Base-by-base conservation (phyloP, 2,888 invertebrate species). In the Drosophila conformis region DNA sequence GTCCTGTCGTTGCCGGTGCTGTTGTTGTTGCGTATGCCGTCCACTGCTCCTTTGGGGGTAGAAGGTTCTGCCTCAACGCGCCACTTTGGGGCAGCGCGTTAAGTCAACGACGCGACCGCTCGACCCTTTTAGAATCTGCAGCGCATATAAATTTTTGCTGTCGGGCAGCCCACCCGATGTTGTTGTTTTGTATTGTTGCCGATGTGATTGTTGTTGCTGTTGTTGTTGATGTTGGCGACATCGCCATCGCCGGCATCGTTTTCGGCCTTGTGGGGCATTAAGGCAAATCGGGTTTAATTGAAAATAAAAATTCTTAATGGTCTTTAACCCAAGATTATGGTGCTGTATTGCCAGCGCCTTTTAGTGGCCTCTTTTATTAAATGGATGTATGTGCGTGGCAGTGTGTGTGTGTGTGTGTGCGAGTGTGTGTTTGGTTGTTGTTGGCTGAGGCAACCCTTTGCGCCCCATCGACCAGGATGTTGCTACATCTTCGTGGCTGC, bases 281-380 rank as follows among this genome's bases (percentile, higher is more conserved):
- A 89, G 84, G 84, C 81, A 90, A 90, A 87, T 91, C 86, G 89
- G 89, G 83, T 84, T 90, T 91, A 90, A 90, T 90, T 90, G 91
- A 90, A 90, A 91, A 90, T 90, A 91, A 90, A 90, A 90, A 91
- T 90, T 90, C 91, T 88, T 89, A 90, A 91, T 90, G 89, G 85
- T 87, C 89, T 83, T 89, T 89, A 90, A 89, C 91, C 91, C 91
- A 81, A 90, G 88, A 88, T 90, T 90, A 90, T 85, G 89, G 82
- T 75, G 76, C 81, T 83, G 81, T 85, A 86, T 87, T 90, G 80
- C 82, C 72, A 66, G 65, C 80, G 81, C 83, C 82, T 89, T 84
- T 90, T 89, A 84, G 84, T 89, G 84, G 82, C 84, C 78, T 75
- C 83, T 83, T 86, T 80, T 87, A 90, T 76, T 73, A 80, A 81